These are phyloP conservation scores for Lasioglossum pauxillum DNA, from an alignment of 2,888 invertebrate species.

Conservation along the genomic window DNA sequence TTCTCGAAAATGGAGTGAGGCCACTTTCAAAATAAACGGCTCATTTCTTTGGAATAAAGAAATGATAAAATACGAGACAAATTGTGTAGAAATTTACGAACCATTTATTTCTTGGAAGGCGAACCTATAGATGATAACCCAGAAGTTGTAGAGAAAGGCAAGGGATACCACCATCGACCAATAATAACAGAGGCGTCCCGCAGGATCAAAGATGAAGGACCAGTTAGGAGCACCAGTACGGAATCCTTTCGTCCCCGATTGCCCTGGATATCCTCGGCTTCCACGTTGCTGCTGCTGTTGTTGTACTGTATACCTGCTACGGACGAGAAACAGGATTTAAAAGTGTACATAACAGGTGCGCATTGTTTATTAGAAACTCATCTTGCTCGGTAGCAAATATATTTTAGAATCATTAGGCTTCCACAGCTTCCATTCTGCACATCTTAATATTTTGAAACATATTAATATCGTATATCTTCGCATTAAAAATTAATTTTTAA, in stretches of 20 bases:
- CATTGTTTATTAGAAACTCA: not conserved
- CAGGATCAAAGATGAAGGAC: constrained; percentile 99
- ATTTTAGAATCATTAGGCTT: not conserved
- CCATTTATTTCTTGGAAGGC: constrained; percentile 99
- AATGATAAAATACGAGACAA: not conserved
- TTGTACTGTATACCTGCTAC: constrained; percentile 81
- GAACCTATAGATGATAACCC: constrained; percentile 99
- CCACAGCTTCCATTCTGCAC: not conserved
- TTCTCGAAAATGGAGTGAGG: too few relatives aligned
- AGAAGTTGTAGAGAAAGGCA: constrained; percentile 98
- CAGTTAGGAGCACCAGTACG: constrained; percentile 91
- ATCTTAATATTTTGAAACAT: not conserved
- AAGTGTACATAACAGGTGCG: not conserved
- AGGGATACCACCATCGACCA: constrained; percentile 99
- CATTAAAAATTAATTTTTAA: not conserved
- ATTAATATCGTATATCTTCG: not conserved
- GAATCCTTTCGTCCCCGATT: constrained; percentile 84
- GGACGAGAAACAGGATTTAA: constrained; percentile 17
- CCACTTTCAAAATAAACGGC: too few relatives aligned
- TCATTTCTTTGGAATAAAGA: not conserved
- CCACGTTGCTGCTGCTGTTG: constrained; percentile 83
- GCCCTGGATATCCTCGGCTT: constrained; percentile 82
- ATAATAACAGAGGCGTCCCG: constrained; percentile 97
- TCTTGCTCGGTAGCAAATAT: not conserved
- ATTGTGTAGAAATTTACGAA: constrained; percentile 83